Evolutionary conservation across 2,113 vertebrate genomes (phyloP).

Genomic region (Microcebus griseorufus): DNA sequence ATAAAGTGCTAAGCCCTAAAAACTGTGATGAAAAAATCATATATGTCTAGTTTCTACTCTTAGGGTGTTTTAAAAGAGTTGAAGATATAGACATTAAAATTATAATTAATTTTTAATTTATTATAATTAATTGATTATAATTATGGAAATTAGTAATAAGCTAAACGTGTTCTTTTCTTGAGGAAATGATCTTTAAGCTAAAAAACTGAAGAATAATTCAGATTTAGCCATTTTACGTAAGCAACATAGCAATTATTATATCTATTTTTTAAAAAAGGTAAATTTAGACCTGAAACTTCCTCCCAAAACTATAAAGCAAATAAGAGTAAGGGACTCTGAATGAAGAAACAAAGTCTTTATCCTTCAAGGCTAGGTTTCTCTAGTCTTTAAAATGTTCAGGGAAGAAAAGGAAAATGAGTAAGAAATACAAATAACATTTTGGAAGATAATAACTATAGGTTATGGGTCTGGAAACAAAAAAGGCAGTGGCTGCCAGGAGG

Average conservation of each 20-base stretch:
- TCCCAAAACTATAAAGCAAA: background rate
- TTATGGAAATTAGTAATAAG: background rate
- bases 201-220: background rate
- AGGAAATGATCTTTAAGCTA: background rate
- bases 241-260: background rate
- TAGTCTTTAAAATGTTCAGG: background rate
- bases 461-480: background rate
- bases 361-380: background rate
- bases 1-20: background rate
- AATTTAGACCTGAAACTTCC: background rate
- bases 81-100: background rate
- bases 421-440: background rate
- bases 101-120: background rate
- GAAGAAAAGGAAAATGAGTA: background rate
- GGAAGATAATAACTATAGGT: background rate
- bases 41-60: background rate
- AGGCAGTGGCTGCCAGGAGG: too few species aligned
- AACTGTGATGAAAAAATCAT: background rate
- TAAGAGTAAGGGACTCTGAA: background rate
- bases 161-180: background rate
- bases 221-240: background rate
- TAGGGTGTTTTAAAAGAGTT: background rate
- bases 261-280: background rate
- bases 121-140: background rate
- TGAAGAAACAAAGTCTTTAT: background rate